A percentile compares a stretch with the other conserved stretches of the same genome.
Evolutionary conservation across 2,888 invertebrate species (phyloP).

Genomic region (Macrophya alboannulata): DNA sequence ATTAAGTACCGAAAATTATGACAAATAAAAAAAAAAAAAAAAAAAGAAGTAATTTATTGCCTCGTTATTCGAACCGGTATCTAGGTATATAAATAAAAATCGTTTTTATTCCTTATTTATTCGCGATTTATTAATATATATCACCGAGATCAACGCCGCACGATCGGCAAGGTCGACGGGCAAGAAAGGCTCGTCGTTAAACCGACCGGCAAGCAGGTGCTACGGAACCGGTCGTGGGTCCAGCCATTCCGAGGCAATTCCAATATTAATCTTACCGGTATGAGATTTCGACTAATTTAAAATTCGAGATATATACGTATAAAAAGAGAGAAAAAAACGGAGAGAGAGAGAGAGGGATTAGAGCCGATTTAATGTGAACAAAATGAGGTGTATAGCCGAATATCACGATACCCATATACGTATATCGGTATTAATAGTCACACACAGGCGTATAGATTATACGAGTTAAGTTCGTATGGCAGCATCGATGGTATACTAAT

Average conservation of each 20-base stretch:
- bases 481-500: slow-evolving; percentile 28
- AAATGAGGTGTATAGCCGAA: too few relatives aligned
- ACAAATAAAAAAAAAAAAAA: background rate
- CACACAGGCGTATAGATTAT: too few relatives aligned
- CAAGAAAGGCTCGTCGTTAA: background rate
- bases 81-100: too few relatives aligned
- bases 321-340: background rate
- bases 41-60: background rate
- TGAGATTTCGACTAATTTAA: background rate
- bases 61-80: background rate
- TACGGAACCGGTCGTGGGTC: slow-evolving; percentile 8
- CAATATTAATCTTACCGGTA: background rate
- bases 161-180: slow-evolving; percentile 33
- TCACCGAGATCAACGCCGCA: background rate
- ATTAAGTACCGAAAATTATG: background rate
- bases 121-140: background rate
- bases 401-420: too few relatives aligned
- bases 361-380: background rate
- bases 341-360: background rate
- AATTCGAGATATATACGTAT: background rate
- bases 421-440: too few relatives aligned
- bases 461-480: background rate
- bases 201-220: background rate
- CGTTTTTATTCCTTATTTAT: too few relatives aligned
- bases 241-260: background rate